Conservation (phyloP, 2,113 vertebrate species). For the Oryzias melastigma region DNA sequence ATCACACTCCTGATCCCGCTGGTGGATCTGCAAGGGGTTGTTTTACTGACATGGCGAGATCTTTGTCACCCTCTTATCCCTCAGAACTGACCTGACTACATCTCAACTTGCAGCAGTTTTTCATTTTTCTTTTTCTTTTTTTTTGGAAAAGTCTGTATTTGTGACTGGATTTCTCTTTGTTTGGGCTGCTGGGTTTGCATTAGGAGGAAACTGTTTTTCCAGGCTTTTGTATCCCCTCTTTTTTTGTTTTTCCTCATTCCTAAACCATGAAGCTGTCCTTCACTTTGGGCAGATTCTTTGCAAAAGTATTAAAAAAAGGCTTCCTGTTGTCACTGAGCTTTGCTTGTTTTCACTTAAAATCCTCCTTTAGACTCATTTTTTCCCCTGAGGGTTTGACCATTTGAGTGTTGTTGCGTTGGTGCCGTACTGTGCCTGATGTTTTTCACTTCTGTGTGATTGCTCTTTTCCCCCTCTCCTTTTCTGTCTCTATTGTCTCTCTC, state of each 20-base stretch:
- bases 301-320: slow-evolving; percentile 61
- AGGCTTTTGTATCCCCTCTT: slow-evolving; percentile 54
- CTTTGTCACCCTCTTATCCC: slow-evolving; percentile 81
- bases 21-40: slow-evolving; percentile 90
- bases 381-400: slow-evolving; percentile 87
- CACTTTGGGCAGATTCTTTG: slow-evolving; percentile 80
- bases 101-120: slow-evolving; percentile 92
- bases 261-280: slow-evolving; percentile 81
- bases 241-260: slow-evolving; percentile 68
- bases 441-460: slow-evolving; percentile 56
- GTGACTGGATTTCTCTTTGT: slow-evolving; percentile 75
- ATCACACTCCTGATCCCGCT: slow-evolving; percentile 96
- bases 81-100: slow-evolving; percentile 82
- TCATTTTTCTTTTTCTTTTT: slow-evolving; percentile 10
- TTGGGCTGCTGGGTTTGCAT: slow-evolving; percentile 60
- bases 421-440: slow-evolving; percentile 36
- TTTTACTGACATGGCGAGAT: slow-evolving; percentile 78
- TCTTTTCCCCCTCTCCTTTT: slow-evolving; percentile 34
- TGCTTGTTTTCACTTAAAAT: slow-evolving; percentile 40
- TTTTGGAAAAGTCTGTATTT: slow-evolving; percentile 64
- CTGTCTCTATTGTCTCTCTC: slow-evolving; percentile 33
- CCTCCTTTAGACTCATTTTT: slow-evolving; percentile 75
- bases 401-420: slow-evolving; percentile 61
- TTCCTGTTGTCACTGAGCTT: slow-evolving; percentile 27
- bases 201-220: slow-evolving; percentile 29